These are phyloP conservation scores for Narcine bancroftii DNA, from an alignment of 2,113 vertebrate genomes.

Conservation along the genomic window DNA sequence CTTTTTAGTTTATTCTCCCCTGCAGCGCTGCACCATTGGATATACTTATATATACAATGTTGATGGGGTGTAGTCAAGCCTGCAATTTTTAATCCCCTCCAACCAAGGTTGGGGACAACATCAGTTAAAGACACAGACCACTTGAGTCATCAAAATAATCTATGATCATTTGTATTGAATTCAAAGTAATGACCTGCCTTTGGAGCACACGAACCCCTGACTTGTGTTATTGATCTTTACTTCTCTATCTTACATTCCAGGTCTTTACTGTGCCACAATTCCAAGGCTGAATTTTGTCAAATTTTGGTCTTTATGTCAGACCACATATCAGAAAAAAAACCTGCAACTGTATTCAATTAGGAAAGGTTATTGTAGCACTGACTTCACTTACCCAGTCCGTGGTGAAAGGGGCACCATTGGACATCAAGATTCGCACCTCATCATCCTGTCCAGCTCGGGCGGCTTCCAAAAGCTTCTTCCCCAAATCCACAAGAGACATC, in stretches of 20 bases:
- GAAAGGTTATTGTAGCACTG: constrained; percentile 15
- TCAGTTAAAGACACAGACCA: neutral
- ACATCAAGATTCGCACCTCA: constrained; percentile 82
- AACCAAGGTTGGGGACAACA: neutral
- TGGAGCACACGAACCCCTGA: neutral
- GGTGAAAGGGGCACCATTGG: constrained; percentile 81
- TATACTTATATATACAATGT: neutral
- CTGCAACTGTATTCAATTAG: neutral
- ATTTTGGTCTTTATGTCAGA: neutral
- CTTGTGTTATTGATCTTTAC: neutral
- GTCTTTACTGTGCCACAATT: constrained; percentile 36
- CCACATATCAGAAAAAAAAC: constrained; percentile 3
- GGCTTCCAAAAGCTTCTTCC: constrained; percentile 82
- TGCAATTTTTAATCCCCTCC: neutral
- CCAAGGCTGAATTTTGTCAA: neutral
- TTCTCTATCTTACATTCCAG: neutral
- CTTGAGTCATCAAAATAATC: neutral
- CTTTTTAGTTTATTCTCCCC: neutral
- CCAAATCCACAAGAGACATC: constrained; percentile 70
- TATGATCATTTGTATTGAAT: neutral
- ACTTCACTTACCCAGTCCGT: constrained; percentile 72
- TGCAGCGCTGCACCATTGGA: neutral
- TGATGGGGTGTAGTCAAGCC: neutral
- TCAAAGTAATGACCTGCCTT: neutral
- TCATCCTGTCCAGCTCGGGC: constrained; percentile 78